Percentiles rank a stretch among this genome's conserved stretches.
These are phyloP conservation scores for Gymnocypris eckloni DNA, from an alignment of 2,797 vertebrate species.

Conservation along the genomic window DNA sequence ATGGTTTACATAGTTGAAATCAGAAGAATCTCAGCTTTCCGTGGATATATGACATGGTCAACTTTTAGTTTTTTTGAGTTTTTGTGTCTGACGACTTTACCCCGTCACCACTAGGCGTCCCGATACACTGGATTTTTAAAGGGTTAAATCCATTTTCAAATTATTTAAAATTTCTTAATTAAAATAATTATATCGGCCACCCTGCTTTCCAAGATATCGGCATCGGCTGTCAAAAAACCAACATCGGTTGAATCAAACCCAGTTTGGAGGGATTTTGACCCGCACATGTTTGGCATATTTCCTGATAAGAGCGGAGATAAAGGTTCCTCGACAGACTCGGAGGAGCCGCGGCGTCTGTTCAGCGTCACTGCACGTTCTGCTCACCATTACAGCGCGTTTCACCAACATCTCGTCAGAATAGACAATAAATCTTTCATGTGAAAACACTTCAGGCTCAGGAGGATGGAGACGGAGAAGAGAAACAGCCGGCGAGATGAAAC, in stretches of 20 bases:
- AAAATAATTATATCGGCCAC: no score
- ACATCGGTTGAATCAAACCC: background rate
- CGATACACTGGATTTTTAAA: no score
- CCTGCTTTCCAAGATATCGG: no score
- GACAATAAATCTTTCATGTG: conserved; percentile 50
- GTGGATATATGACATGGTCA: no score
- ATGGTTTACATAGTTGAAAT: no score
- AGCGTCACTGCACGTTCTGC: conserved; percentile 51
- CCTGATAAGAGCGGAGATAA: conserved; percentile 19
- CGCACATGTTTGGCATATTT: conserved; percentile 16
- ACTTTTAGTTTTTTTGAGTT: no score
- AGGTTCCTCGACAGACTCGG: conserved; percentile 36
- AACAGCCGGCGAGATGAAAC: conserved; percentile 48
- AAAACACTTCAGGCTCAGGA: conserved; percentile 43
- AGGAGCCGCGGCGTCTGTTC: conserved; percentile 50
- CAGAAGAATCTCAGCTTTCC: no score
- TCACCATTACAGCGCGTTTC: conserved; percentile 47
- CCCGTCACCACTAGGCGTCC: no score
- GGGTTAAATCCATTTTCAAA: no score
- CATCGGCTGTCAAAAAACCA: no score
- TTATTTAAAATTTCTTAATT: no score
- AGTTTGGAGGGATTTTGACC: background rate
- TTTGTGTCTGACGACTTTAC: no score
- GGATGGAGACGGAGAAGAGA: conserved; percentile 39
- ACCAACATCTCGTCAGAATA: conserved; percentile 53